Evolutionary conservation across 2,113 vertebrate species (phyloP).

Genomic region (Megatriorchis doriae): DNA sequence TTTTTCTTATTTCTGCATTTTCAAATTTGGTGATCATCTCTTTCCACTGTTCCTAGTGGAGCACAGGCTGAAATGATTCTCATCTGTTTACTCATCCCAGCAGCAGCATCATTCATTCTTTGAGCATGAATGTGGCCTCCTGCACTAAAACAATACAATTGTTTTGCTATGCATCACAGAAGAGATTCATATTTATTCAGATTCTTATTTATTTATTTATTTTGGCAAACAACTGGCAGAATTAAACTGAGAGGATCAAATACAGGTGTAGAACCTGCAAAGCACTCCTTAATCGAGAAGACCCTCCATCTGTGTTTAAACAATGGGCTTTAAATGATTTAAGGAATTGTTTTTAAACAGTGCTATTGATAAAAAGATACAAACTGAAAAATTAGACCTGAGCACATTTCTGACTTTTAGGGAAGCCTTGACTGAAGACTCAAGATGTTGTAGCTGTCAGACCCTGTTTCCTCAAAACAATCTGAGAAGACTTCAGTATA

Average conservation of each 20-base stretch:
- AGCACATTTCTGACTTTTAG: background rate
- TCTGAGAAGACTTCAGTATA: background rate
- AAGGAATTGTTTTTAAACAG: background rate
- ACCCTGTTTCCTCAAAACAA: background rate
- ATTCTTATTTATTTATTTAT: background rate
- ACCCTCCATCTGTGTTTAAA: background rate
- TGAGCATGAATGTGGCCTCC: background rate
- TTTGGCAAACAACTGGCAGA: background rate
- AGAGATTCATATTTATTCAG: background rate
- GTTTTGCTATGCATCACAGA: background rate
- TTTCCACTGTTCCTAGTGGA: background rate
- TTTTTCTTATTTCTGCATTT: background rate
- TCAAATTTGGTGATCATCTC: background rate
- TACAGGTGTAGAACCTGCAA: background rate
- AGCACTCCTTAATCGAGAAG: background rate
- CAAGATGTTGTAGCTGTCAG: background rate
- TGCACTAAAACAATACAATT: background rate
- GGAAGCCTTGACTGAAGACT: background rate
- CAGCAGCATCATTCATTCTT: background rate
- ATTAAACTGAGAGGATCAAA: background rate
- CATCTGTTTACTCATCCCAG: background rate
- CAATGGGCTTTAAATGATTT: rapidly evolving
- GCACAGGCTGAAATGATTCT: background rate
- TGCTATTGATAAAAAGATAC: background rate
- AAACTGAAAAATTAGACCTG: background rate